A percentile compares a stretch with the other conserved stretches of the same genome.
Evolutionary conservation across 2,113 vertebrate species (phyloP).

Genomic region (Tragelaphus strepsiceros): DNA sequence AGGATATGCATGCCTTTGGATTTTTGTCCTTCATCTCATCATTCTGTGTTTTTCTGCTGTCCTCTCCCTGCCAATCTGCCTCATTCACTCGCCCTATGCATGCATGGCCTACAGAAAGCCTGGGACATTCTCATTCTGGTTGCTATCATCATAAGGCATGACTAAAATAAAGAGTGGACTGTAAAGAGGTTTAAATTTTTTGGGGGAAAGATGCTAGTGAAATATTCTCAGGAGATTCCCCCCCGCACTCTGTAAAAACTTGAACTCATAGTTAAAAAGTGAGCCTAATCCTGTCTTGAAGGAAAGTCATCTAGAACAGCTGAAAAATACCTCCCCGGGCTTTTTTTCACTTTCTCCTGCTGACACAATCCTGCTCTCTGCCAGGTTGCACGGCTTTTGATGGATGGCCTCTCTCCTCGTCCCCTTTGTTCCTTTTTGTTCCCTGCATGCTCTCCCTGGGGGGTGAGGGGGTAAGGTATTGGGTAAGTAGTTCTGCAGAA

Average conservation of each 20-base stretch:
- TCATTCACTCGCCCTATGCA: not conserved
- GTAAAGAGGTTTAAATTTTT: slow-evolving; percentile 43
- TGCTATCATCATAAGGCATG: not conserved
- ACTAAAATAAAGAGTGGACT: slow-evolving; percentile 52
- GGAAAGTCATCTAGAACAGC: slow-evolving; percentile 3
- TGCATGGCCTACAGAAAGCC: not conserved
- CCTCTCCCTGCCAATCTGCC: not conserved
- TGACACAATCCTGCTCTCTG: not conserved
- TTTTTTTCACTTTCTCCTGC: not conserved
- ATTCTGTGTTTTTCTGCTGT: not conserved
- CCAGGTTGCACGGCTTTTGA: slow-evolving; percentile 6
- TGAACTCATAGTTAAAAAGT: slow-evolving; percentile 67
- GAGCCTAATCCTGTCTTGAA: slow-evolving; percentile 19
- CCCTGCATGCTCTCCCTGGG: not conserved
- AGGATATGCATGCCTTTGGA: not conserved
- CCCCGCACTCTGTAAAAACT: slow-evolving; percentile 52
- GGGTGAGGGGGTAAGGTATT: not conserved
- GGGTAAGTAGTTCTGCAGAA: slow-evolving; percentile 41
- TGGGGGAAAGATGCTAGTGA: slow-evolving; percentile 50
- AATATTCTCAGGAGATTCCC: slow-evolving; percentile 46
- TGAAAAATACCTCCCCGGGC: slow-evolving; percentile 33
- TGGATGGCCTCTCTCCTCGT: not conserved
- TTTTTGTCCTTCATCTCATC: not conserved
- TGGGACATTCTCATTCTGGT: not conserved
- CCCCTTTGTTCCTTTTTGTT: not conserved